Evolutionary conservation across 2,888 invertebrate genomes (phyloP), one percentile per base, ranked within the genome.

Genomic region (Amblyjoppa proteus): DNA sequence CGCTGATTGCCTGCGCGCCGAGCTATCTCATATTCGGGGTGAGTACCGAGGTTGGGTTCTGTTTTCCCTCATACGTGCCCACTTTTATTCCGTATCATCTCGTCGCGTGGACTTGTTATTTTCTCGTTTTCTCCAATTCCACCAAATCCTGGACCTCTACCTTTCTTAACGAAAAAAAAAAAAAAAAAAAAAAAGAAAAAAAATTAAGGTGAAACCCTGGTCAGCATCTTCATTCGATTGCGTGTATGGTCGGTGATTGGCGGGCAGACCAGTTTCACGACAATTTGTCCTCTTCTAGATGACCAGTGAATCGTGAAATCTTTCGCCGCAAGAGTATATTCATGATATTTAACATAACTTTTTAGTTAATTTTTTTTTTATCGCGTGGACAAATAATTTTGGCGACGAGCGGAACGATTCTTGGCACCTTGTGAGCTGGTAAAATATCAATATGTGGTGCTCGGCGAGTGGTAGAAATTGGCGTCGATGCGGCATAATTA

Each of bases 1-100:
- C 98, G 3, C 96, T 97, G 0, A 94, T 98, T 77, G 95, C 98
- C 28, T 98, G 98, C 93, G 96, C 97, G 80, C 98, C 98, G 0
- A 97, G 97, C 73, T 98, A 97, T 93, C 95, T 98, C 93, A 96
- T 96, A 28, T 96, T 97, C 91, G 95, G 95, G 82, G 92, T 92
- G 81, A 90, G 92, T 92, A 80, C 13, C 31, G 41, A 64, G 38
- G 25, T 31, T 49, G 4, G 53, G 3, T 38, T 31, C 20, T 61
- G 20, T 13, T 11, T 73, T 49, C 25, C 38, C n/a, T 68, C 28
- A 31, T 58, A 28, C 49, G 25, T 66, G 31, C 20, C 28, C 28
- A 38, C 49, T 81, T 53, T 74, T 11, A n/a, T 80, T 66, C n/a
- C 51, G 53, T 51, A n/a, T 53, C 11, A 31, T 76, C 28, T 31